A percentile compares a stretch with the other conserved stretches of the same genome.
Evolutionary conservation across 2,888 invertebrate genomes (phyloP).

Genomic region (Macrosoma leucophasiata): DNA sequence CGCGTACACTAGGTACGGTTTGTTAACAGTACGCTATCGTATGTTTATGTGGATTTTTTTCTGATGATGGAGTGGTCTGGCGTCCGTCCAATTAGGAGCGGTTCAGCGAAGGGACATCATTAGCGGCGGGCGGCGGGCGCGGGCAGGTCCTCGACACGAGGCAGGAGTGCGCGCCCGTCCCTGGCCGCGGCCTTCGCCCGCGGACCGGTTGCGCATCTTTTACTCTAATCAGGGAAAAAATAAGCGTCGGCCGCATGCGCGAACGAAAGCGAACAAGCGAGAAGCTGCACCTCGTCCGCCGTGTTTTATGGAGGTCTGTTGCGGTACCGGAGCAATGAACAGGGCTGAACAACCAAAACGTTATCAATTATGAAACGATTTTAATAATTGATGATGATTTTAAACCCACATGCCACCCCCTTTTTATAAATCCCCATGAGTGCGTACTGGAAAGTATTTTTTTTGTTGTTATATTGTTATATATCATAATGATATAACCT

Average conservation of each 20-base stretch:
- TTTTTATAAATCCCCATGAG: no score
- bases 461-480: no score
- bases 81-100: slow-evolving; percentile 68
- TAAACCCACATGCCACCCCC: no score
- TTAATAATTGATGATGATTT: no score
- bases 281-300: slow-evolving; percentile 47
- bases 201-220: slow-evolving; percentile 71
- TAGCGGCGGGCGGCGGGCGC: slow-evolving; percentile 35
- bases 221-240: slow-evolving; percentile 70
- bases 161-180: slow-evolving; percentile 39
- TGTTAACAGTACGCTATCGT: slow-evolving; percentile 45
- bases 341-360: slow-evolving; percentile 28
- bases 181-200: slow-evolving; percentile 63
- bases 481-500: no score
- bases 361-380: background rate
- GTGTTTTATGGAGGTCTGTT: slow-evolving; percentile 65
- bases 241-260: slow-evolving; percentile 54
- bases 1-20: slow-evolving; percentile 5
- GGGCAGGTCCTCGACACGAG: slow-evolving; percentile 24
- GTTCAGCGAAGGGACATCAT: slow-evolving; percentile 64
- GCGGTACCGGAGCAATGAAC: slow-evolving; percentile 44
- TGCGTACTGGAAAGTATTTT: no score
- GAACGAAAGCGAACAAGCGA: slow-evolving; percentile 64
- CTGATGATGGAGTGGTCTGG: slow-evolving; percentile 45
- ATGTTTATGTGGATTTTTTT: slow-evolving; percentile 52